A percentile compares a stretch with the other conserved stretches of the same genome.
These are phyloP conservation scores for Hyperoplus lanceolatus DNA, from an alignment of 2,797 vertebrate genomes.

Conservation along the genomic window DNA sequence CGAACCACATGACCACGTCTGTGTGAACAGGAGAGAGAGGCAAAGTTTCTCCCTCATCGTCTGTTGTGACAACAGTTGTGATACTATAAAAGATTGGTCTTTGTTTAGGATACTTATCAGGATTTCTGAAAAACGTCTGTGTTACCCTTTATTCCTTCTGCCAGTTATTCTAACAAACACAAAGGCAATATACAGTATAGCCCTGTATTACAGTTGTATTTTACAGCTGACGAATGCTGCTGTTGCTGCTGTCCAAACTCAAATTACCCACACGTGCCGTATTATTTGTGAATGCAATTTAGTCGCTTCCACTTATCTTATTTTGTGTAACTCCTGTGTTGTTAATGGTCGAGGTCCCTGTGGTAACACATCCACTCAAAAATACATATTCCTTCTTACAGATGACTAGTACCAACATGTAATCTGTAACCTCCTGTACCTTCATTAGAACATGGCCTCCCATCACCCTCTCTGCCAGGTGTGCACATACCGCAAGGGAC, in stretches of 20 bases:
- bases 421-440: slow-evolving; percentile 46
- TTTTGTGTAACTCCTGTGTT: background rate
- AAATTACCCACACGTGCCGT: background rate
- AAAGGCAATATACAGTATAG: slow-evolving; percentile 9
- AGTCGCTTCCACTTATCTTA: slow-evolving; percentile 17
- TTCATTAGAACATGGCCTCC: slow-evolving; percentile 47
- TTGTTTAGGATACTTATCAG: slow-evolving; percentile 19
- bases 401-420: slow-evolving; percentile 15
- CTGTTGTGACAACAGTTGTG: background rate
- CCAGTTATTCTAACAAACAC: slow-evolving; percentile 7
- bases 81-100: slow-evolving; percentile 11
- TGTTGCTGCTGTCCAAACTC: slow-evolving; percentile 14
- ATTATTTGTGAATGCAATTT: slow-evolving; percentile 26
- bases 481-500: slow-evolving; percentile 48
- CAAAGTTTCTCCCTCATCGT: background rate
- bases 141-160: background rate
- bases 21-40: slow-evolving; percentile 13
- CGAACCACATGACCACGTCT: background rate
- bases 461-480: slow-evolving; percentile 38
- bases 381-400: slow-evolving; percentile 29
- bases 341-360: slow-evolving; percentile 26
- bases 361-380: slow-evolving; percentile 3
- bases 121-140: slow-evolving; percentile 3
- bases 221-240: slow-evolving; percentile 25
- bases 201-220: slow-evolving; percentile 5